A percentile compares a stretch with the other conserved stretches of the same genome.
phyloP scores from a whole-genome alignment of 92 coral and sea anemone genomes.

The Bergia sp. region DNA sequence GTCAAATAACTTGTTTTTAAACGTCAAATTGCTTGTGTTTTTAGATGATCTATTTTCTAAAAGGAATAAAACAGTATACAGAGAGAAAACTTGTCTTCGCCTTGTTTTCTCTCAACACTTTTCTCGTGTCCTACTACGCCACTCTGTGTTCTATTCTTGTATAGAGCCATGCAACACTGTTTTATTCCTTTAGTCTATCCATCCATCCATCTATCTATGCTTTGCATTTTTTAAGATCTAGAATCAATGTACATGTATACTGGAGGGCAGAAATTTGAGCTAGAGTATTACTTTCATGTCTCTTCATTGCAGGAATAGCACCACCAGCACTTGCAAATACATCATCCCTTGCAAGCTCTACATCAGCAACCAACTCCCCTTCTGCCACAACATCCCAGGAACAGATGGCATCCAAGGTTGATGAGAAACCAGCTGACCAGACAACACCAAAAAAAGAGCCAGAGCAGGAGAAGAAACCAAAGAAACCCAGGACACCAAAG shows the following conservation, averaged over 20 bases:
- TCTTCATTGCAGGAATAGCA: slow-evolving; percentile 1
- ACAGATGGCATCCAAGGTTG: slow-evolving; percentile 34
- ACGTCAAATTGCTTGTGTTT: too few relatives aligned
- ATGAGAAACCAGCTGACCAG: slow-evolving; percentile 51
- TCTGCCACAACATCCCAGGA: slow-evolving; percentile 18
- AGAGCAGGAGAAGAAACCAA: slow-evolving; percentile 74
- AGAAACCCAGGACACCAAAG: slow-evolving; percentile 74
- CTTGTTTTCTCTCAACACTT: too few relatives aligned
- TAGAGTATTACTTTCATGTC: background rate
- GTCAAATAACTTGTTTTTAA: too few relatives aligned
- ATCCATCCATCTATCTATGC: background rate
- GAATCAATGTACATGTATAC: too few relatives aligned
- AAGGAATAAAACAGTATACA: too few relatives aligned
- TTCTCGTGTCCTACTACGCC: too few relatives aligned
- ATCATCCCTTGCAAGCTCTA: slow-evolving; percentile 11
- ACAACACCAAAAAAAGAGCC: slow-evolving; percentile 56
- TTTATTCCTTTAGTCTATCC: too few relatives aligned
- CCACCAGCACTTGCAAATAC: slow-evolving; percentile 26
- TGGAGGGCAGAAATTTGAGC: too few relatives aligned
- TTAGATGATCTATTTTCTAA: too few relatives aligned
- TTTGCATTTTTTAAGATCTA: background rate
- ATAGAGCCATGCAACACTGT: too few relatives aligned
- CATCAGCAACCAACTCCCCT: slow-evolving; percentile 29
- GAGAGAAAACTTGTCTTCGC: too few relatives aligned
- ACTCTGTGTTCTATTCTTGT: too few relatives aligned